Conservation (phyloP, 2,113 vertebrate species). For the Odocoileus virginianus region DNA sequence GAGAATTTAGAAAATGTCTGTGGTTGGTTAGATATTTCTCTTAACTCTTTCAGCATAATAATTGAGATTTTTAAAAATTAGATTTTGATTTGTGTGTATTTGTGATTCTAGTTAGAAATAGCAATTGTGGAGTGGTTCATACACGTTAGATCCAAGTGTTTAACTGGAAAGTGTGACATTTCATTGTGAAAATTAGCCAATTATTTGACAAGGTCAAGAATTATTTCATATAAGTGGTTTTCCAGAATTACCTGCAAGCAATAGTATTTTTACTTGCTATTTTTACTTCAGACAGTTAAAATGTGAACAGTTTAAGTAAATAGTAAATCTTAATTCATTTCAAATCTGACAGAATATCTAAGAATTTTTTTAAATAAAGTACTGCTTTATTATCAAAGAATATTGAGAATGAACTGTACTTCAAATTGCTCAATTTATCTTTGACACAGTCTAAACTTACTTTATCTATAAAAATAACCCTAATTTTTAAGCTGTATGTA, state of each 20-base stretch:
- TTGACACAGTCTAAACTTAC: neutral
- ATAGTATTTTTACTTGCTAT: neutral
- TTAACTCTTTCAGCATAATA: neutral
- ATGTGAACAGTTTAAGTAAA: neutral
- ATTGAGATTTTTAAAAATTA: neutral
- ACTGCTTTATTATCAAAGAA: neutral
- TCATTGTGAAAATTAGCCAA: neutral
- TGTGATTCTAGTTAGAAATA: constrained; percentile 10
- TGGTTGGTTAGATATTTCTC: neutral
- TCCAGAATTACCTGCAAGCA: neutral
- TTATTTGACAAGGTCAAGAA: constrained; percentile 5
- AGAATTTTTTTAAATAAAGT: neutral
- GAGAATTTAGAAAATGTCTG: neutral
- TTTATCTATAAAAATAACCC: neutral
- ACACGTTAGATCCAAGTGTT: neutral
- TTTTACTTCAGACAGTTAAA: neutral
- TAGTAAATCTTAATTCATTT: neutral
- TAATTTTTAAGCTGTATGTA: neutral
- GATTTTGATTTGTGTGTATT: neutral
- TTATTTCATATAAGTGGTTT: neutral
- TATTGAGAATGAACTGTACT: neutral
- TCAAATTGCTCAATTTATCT: neutral
- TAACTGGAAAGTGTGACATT: constrained; percentile 1
- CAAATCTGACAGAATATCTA: neutral
- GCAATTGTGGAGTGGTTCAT: neutral